Evolutionary conservation across 2,113 vertebrate species (phyloP).

Genomic region (Actinemys pallida): DNA sequence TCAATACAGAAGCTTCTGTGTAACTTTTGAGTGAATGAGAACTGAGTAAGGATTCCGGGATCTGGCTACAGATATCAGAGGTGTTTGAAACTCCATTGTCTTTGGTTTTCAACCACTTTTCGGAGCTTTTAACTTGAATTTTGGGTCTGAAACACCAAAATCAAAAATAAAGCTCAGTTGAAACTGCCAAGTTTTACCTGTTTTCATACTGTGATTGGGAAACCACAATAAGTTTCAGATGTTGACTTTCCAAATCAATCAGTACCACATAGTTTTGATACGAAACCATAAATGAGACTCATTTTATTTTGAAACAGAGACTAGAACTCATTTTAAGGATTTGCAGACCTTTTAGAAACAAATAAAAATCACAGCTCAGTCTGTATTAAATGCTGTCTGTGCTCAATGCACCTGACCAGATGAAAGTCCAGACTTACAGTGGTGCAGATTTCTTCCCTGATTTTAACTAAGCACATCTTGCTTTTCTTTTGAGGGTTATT

Average conservation of each 20-base stretch:
- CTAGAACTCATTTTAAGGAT: neutral
- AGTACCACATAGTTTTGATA: neutral
- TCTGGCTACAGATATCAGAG: too few species aligned
- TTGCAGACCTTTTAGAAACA: neutral
- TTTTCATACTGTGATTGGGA: neutral
- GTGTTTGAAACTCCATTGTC: too few species aligned
- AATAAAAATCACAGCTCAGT: too few species aligned
- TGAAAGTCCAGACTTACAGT: neutral
- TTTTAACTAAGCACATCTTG: neutral
- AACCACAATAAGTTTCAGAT: neutral
- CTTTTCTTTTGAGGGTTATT: neutral
- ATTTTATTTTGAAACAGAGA: neutral
- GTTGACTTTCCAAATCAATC: neutral
- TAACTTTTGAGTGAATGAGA: neutral
- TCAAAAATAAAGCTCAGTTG: neutral
- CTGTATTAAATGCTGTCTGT: neutral
- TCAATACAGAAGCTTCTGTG: neutral
- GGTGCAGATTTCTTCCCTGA: too few species aligned
- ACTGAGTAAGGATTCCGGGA: neutral
- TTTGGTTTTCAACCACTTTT: too few species aligned
- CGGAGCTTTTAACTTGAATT: too few species aligned
- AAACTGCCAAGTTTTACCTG: neutral
- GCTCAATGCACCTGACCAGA: neutral
- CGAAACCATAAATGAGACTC: neutral
- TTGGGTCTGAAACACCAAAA: neutral